phyloP scores from a whole-genome alignment of 2,113 vertebrate genomes.

The Dipodomys merriami region DNA sequence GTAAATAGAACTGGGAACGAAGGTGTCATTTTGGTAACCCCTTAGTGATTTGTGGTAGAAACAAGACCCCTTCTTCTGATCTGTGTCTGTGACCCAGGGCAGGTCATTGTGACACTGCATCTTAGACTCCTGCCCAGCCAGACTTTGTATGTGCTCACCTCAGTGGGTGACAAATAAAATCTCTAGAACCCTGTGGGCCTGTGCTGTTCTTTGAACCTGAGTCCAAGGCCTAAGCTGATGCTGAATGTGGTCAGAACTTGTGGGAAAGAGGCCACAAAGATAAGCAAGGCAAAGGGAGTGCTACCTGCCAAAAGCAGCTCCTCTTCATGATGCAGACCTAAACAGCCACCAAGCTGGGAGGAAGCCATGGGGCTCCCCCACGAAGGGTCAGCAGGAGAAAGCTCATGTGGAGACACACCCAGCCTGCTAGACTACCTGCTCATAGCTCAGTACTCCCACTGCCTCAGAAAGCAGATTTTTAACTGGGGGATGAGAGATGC shows the following conservation, averaged over 20 bases:
- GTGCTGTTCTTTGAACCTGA: slow-evolving; percentile 29
- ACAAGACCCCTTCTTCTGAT: background rate
- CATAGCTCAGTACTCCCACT: background rate
- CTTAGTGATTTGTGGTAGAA: slow-evolving; percentile 42
- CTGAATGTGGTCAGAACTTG: background rate
- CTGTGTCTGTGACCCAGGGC: slow-evolving; percentile 32
- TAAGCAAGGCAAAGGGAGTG: fast-evolving
- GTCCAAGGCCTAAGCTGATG: background rate
- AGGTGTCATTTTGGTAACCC: slow-evolving; percentile 46
- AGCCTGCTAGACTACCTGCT: background rate
- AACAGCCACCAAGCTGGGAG: background rate
- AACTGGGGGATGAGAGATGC: background rate
- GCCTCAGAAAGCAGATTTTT: slow-evolving; percentile 15
- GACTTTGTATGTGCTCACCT: slow-evolving; percentile 51
- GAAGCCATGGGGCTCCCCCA: background rate
- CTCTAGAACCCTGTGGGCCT: slow-evolving; percentile 51
- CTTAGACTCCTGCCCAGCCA: slow-evolving; percentile 42
- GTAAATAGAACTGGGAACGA: slow-evolving; percentile 72
- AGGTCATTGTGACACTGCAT: background rate
- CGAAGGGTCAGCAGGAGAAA: background rate
- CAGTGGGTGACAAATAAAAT: slow-evolving; percentile 73
- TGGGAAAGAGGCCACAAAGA: background rate
- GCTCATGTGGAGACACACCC: background rate
- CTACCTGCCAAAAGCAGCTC: background rate
- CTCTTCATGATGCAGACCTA: background rate